Percentiles rank a stretch among this genome's conserved stretches.
Evolutionary conservation across 2,113 vertebrate genomes (phyloP).

Genomic region (Ceyx cyanopectus): DNA sequence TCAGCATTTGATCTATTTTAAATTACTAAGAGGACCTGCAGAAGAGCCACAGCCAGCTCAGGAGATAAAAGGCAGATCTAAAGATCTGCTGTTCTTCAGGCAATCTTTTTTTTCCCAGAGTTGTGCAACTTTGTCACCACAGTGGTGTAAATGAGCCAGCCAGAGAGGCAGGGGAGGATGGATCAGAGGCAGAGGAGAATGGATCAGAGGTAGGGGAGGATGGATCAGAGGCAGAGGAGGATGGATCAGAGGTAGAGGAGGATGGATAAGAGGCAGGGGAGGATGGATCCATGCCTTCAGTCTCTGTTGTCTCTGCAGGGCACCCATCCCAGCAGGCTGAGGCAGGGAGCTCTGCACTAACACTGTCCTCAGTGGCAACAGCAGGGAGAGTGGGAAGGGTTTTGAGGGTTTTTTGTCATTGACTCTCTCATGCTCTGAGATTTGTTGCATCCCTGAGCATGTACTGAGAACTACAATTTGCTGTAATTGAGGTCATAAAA

Average conservation of each 20-base stretch:
- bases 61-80: constrained; percentile 1
- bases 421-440: background rate
- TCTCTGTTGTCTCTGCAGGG: background rate
- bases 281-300: background rate
- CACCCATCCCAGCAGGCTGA: background rate
- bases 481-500: background rate
- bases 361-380: background rate
- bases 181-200: background rate
- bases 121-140: background rate
- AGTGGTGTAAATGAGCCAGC: background rate
- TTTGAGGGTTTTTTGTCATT: background rate
- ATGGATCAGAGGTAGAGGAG: background rate
- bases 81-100: background rate
- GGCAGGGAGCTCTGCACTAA: background rate
- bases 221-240: background rate
- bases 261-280: background rate
- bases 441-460: background rate
- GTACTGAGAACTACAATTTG: background rate
- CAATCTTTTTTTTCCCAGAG: background rate
- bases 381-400: background rate
- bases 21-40: background rate
- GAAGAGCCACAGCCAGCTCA: background rate
- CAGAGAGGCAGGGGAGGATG: background rate
- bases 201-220: background rate
- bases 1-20: background rate